phyloP scores from a whole-genome alignment of 1,140 invertebrate genomes.

The Periplaneta americana region DNA sequence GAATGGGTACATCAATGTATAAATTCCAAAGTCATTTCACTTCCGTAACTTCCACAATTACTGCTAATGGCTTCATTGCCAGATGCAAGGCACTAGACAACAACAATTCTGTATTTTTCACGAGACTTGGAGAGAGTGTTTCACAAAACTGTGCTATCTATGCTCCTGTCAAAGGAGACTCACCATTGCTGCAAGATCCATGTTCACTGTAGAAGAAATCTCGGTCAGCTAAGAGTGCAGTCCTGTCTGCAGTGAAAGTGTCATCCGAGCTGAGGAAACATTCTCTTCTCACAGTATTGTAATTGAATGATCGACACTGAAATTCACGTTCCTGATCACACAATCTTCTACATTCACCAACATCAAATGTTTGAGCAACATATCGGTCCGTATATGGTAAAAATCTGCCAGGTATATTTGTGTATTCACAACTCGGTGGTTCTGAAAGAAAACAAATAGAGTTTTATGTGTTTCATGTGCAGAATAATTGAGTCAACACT shows the following conservation, averaged over 20 bases:
- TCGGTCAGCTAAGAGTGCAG: conserved; percentile 32
- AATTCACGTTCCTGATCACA: conserved; percentile 44
- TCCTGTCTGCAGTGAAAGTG: conserved; percentile 30
- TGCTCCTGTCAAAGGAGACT: not conserved
- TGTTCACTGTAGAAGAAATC: conserved; percentile 44
- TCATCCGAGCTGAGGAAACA: conserved; percentile 45
- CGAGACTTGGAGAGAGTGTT: too few relatives aligned
- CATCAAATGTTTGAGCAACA: conserved; percentile 31
- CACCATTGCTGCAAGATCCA: conserved; percentile 44
- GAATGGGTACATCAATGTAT: not conserved
- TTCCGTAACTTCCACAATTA: too few relatives aligned
- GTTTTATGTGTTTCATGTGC: too few relatives aligned
- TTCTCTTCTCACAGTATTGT: conserved; percentile 33
- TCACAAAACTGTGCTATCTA: not conserved
- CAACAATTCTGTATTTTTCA: too few relatives aligned
- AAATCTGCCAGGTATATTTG: conserved; percentile 37
- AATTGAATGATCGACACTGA: conserved; percentile 37
- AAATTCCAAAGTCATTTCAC: too few relatives aligned
- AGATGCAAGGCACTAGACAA: not conserved
- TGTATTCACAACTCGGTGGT: conserved; percentile 44
- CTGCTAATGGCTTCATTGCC: not conserved
- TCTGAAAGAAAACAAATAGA: conserved; percentile 28
- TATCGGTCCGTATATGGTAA: conserved; percentile 40
- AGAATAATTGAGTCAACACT: too few relatives aligned
- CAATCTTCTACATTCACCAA: conserved; percentile 38